Base-by-base conservation (phyloP, 1,140 invertebrate genomes). In the Oncopodura yosiiana region DNA sequence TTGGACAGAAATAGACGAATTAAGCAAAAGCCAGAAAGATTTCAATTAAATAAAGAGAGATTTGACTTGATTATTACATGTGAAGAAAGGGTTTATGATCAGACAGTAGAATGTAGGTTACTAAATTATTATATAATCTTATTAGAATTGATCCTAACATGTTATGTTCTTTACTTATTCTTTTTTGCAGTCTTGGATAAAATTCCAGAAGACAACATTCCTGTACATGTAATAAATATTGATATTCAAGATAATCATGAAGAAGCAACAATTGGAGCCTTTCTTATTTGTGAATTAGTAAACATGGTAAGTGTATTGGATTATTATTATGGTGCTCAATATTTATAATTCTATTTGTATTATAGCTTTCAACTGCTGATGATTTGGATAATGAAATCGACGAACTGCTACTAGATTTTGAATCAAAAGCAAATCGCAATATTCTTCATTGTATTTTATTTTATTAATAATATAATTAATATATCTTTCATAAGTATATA, bases 181-280 rank as follows among this genome's bases (percentile, higher is more conserved):
- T 43, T 41, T 32, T 38, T 5, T n/a, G 6, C 23, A 50, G 32
- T 21, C 24, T 39, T 36, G 19, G 32, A 50, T 6, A 58, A 71
- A 55, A 66, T 68, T 36, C 83, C 83, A 2, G 75, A 80, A 49
- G 79, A 82, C 54, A 88, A 86, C 71, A 81, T 85, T 49, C 84
- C 88, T 8, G 91, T 91, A 1, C 96, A 99, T 75, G 80, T 99
- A 12, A 87, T 99, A 24, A 99, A 99, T 71, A 86, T 99, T 63
- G 94, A 99, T 68, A 96, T 99, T 69, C 91, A 94, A 71, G 96
- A 99, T 75, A 99, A 99, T 73, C 93, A 98, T 57, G 95, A 99
- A 75, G 96, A 99, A 71, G 95, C 95, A 0, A 94, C 94, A n/a
- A 85, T 99, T 67, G 96, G 96, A 56, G 95, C 95, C n/a, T 95